Evolutionary conservation across 2,797 vertebrate species (phyloP).

Genomic region (Diplodus puntazzo): DNA sequence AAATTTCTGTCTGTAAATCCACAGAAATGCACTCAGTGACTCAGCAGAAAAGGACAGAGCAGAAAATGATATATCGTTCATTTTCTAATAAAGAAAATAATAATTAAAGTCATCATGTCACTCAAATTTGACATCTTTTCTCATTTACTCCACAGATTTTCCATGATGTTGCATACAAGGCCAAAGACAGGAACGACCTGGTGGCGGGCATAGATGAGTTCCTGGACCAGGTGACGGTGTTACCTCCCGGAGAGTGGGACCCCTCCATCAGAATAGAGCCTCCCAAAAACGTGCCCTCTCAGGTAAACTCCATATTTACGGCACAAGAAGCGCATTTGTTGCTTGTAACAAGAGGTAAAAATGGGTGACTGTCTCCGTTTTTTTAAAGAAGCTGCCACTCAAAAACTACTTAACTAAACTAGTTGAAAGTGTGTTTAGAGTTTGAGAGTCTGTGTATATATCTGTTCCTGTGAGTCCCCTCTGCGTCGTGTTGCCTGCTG

Average conservation of each 20-base stretch:
- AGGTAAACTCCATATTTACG: slow-evolving; percentile 81
- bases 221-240: slow-evolving; percentile 97
- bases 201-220: slow-evolving; percentile 98
- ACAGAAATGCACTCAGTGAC: neutral
- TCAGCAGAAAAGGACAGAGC: neutral
- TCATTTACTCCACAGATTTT: slow-evolving; percentile 87
- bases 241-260: slow-evolving; percentile 99
- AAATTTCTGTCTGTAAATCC: neutral
- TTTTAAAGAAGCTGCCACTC: neutral
- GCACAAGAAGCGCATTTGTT: neutral
- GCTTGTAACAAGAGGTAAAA: neutral
- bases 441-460: neutral
- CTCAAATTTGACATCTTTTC: neutral
- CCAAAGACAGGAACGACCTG: slow-evolving; percentile 97
- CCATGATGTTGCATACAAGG: slow-evolving; percentile 99
- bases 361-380: neutral
- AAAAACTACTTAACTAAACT: neutral
- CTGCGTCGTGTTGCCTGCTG: slow-evolving; percentile 5
- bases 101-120: neutral
- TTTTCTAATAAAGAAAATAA: neutral
- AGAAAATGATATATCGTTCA: neutral
- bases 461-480: neutral
- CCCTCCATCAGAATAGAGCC: slow-evolving; percentile 99
- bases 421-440: neutral
- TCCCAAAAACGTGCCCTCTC: slow-evolving; percentile 98